Conservation (phyloP, 2,797 vertebrate genomes). For the Furcifer pardalis region DNA sequence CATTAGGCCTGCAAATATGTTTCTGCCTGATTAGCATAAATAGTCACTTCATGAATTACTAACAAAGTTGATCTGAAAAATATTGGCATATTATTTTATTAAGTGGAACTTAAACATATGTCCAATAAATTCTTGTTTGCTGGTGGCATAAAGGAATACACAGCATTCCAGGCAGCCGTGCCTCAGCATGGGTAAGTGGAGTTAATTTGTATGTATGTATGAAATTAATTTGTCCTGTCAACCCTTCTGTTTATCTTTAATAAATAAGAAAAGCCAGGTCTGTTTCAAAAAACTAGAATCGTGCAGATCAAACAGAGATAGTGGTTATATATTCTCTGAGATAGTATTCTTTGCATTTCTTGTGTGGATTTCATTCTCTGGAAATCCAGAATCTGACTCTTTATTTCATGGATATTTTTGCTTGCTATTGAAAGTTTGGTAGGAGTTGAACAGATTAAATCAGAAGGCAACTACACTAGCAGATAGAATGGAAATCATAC, state of each 20-base stretch:
- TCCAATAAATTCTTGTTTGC: slow-evolving; percentile 78
- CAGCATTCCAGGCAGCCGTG: slow-evolving; percentile 20
- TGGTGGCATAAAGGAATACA: slow-evolving; percentile 53
- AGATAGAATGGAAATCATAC: background rate
- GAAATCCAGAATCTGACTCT: slow-evolving; percentile 21
- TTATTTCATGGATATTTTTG: slow-evolving; percentile 5
- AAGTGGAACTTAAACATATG: slow-evolving; percentile 81
- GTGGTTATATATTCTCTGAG: background rate
- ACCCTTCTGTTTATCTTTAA: slow-evolving; percentile 64
- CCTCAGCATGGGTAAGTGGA: slow-evolving; percentile 31
- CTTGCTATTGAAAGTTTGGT: background rate
- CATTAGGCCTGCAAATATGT: slow-evolving; percentile 81
- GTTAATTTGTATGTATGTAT: background rate
- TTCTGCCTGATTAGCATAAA: slow-evolving; percentile 84
- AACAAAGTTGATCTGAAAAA: slow-evolving; percentile 84
- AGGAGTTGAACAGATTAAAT: slow-evolving; percentile 2
- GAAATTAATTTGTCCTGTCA: slow-evolving; percentile 56
- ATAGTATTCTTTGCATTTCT: background rate
- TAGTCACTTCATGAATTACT: slow-evolving; percentile 86
- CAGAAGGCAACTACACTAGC: rapidly evolving
- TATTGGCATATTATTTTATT: slow-evolving; percentile 79
- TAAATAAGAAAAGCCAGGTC: slow-evolving; percentile 55
- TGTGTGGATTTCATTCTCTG: slow-evolving; percentile 1
- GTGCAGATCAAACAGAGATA: background rate
- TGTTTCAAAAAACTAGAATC: slow-evolving; percentile 38